Evolutionary conservation across 2,113 vertebrate species (phyloP).

Genomic region (Crotalus tigris): DNA sequence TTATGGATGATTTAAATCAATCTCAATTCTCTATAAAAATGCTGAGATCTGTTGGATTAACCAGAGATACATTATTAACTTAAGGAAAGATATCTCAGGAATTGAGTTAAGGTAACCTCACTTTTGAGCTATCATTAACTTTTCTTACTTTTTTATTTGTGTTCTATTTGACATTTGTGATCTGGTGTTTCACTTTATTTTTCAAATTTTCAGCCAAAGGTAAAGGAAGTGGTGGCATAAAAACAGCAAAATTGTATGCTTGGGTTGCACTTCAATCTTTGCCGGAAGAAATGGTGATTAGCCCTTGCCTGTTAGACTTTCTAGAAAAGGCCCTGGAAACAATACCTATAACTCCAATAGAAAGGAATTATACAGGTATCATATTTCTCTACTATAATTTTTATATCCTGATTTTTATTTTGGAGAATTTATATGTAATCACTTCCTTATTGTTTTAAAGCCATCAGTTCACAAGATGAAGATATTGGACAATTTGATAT

Average conservation of each 20-base stretch:
- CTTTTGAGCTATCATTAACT: background rate
- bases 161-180: constrained; percentile 11
- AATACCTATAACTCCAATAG: constrained; percentile 95
- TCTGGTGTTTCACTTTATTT: constrained; percentile 2
- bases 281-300: constrained; percentile 99
- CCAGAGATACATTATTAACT: background rate
- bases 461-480: constrained; percentile 88
- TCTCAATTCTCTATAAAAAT: background rate
- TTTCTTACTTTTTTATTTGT: constrained; percentile 18
- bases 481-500: constrained; percentile 95
- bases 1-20: background rate
- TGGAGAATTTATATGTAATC: constrained; percentile 15
- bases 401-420: constrained; percentile 6
- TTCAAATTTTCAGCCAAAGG: constrained; percentile 85
- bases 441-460: constrained; percentile 64
- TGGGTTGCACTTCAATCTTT: constrained; percentile 98
- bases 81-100: background rate
- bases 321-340: constrained; percentile 97
- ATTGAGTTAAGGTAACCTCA: background rate
- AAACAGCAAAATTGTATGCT: constrained; percentile 94
- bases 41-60: background rate
- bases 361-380: constrained; percentile 85
- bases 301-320: constrained; percentile 93
- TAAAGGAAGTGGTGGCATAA: constrained; percentile 87
- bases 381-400: background rate